phyloP scores from a whole-genome alignment of 2,888 invertebrate genomes.

The Autographa gamma region DNA sequence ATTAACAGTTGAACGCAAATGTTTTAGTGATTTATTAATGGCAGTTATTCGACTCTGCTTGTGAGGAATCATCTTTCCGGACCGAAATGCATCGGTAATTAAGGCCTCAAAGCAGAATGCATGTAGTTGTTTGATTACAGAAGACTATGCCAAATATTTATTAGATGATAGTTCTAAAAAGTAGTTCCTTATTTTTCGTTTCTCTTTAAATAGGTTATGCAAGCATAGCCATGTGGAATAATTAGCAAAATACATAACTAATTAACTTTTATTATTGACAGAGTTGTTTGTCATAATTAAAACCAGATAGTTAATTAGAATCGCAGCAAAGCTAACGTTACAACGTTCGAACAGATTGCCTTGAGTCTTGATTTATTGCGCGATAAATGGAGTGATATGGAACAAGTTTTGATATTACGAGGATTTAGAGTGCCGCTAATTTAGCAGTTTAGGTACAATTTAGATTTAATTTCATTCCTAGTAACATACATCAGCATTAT shows the following conservation, averaged over 20 bases:
- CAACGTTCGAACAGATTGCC: conserved; percentile 31
- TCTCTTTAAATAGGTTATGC: too few relatives aligned
- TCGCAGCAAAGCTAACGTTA: conserved; percentile 19
- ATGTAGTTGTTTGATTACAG: background rate
- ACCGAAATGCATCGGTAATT: background rate
- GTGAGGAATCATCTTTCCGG: background rate
- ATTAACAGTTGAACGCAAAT: conserved; percentile 37
- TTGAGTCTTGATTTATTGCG: conserved; percentile 43
- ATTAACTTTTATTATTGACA: conserved; percentile 18
- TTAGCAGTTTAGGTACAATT: background rate
- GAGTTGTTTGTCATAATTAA: conserved; percentile 27
- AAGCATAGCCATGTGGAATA: background rate
- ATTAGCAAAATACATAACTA: conserved; percentile 4
- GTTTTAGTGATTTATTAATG: conserved; percentile 42
- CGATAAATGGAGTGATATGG: conserved; percentile 22
- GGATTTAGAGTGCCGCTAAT: background rate
- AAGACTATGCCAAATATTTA: background rate
- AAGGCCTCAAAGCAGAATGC: background rate
- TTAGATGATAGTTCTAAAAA: background rate
- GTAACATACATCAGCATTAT: background rate
- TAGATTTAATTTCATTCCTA: background rate
- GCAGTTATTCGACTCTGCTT: background rate
- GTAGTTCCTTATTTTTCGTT: too few relatives aligned
- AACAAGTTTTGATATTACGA: conserved; percentile 14
- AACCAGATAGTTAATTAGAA: conserved; percentile 33